A percentile compares a stretch with the other conserved stretches of the same genome.
These are phyloP conservation scores for Melanostoma mellinum DNA, from an alignment of 2,888 invertebrate species.

Conservation along the genomic window DNA sequence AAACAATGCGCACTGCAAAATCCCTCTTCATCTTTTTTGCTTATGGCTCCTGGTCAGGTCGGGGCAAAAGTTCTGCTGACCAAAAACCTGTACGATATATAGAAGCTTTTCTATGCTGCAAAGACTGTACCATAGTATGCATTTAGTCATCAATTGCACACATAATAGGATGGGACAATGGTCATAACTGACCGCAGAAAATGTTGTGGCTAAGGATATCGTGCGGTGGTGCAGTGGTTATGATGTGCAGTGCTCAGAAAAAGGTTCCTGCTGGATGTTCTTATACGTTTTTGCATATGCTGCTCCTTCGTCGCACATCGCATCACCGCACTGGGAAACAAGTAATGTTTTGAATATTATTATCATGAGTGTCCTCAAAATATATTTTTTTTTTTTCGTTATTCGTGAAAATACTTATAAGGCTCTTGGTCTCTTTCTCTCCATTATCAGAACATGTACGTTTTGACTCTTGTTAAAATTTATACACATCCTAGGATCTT, in stretches of 20 bases:
- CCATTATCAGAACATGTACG: background rate
- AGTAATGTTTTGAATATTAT: constrained; percentile 57
- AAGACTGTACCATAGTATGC: constrained; percentile 22
- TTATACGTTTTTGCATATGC: constrained; percentile 10
- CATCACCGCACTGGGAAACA: constrained; percentile 34
- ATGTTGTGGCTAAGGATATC: constrained; percentile 60
- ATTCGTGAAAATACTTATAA: constrained; percentile 13
- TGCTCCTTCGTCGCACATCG: background rate
- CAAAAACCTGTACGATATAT: constrained; percentile 30
- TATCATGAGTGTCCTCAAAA: constrained; percentile 34
- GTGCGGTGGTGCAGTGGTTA: constrained; percentile 47
- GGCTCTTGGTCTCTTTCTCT: background rate
- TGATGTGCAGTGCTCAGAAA: constrained; percentile 22
- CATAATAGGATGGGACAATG: constrained; percentile 23
- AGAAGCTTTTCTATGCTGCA: constrained; percentile 19
- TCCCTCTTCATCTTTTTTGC: background rate
- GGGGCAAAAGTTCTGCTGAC: constrained; percentile 34
- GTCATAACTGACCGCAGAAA: constrained; percentile 61
- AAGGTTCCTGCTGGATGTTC: constrained; percentile 29
- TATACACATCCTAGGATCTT: constrained; percentile 25
- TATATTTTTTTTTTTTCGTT: constrained; percentile 10
- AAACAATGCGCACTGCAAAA: constrained; percentile 56
- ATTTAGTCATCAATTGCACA: constrained; percentile 30
- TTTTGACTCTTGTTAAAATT: constrained; percentile 2
- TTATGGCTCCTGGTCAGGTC: background rate